These are phyloP conservation scores for Thinocorus orbignyianus DNA, from an alignment of 2,113 vertebrate genomes.

Conservation along the genomic window DNA sequence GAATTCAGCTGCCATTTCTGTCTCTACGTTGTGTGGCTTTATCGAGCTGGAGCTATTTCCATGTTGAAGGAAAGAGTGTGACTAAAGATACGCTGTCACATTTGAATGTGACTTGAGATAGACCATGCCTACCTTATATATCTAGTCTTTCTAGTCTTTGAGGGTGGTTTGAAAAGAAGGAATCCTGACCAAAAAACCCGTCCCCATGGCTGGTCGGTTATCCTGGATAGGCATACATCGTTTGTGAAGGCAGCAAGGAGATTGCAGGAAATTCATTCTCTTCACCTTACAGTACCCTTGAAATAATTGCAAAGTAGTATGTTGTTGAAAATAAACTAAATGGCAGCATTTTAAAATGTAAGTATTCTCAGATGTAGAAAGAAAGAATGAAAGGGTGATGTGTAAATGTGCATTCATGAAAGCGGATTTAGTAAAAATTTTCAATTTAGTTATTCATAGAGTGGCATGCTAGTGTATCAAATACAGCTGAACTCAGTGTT, in stretches of 20 bases:
- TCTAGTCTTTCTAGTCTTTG: not conserved
- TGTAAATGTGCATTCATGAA: not conserved
- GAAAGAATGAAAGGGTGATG: not conserved
- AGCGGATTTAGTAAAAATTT: not conserved
- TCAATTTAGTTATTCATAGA: not conserved
- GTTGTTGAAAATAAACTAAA: not conserved
- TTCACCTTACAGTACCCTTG: not conserved
- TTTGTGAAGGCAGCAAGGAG: not conserved
- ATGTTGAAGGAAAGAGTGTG: not conserved
- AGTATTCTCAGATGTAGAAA: not conserved
- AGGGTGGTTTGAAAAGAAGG: not conserved
- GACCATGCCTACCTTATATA: not conserved
- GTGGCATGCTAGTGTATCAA: not conserved
- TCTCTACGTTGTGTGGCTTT: not conserved
- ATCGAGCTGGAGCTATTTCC: not conserved
- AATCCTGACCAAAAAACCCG: not conserved
- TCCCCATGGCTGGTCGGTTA: not conserved
- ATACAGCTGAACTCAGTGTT: not conserved
- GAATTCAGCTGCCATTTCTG: not conserved
- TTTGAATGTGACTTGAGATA: rapidly evolving
- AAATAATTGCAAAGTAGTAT: not conserved
- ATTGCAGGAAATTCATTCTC: not conserved
- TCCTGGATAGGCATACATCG: rapidly evolving
- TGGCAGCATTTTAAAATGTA: not conserved
- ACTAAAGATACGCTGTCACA: not conserved